These are phyloP conservation scores for Alethe diademata DNA, from an alignment of 2,113 vertebrate genomes.

Conservation along the genomic window DNA sequence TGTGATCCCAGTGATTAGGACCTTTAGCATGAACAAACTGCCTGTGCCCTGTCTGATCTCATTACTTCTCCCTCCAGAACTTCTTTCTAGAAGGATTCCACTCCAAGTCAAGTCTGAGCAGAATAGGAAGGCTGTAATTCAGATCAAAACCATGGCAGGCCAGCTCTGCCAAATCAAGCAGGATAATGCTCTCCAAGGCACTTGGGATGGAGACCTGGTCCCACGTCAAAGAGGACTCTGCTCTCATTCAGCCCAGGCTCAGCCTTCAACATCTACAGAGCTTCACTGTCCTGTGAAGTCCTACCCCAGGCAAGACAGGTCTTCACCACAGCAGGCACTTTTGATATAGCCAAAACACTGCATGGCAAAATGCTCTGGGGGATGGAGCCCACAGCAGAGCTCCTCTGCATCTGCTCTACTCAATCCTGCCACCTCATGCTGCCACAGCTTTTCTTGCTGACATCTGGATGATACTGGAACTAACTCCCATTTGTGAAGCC, in stretches of 20 bases:
- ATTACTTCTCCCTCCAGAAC: background rate
- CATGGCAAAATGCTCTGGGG: background rate
- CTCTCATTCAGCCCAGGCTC: background rate
- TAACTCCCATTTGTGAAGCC: background rate
- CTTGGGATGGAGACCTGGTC: background rate
- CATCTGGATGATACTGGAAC: background rate
- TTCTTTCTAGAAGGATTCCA: background rate
- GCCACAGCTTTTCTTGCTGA: background rate
- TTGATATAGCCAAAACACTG: background rate
- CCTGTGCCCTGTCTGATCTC: background rate
- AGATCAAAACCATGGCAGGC: background rate
- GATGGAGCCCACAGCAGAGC: background rate
- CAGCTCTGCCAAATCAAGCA: background rate
- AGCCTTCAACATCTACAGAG: background rate
- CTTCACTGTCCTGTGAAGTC: background rate
- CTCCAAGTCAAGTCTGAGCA: background rate
- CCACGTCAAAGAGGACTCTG: background rate
- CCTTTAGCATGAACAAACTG: background rate
- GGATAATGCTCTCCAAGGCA: background rate
- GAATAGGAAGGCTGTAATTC: background rate
- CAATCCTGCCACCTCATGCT: background rate
- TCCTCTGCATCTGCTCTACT: background rate
- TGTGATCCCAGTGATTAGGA: background rate
- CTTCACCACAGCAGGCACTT: background rate
- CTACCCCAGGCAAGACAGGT: background rate